Percentiles rank a stretch among this genome's conserved stretches.
Conservation (phyloP, 2,113 vertebrate genomes). For the Cyanoliseus patagonus region DNA sequence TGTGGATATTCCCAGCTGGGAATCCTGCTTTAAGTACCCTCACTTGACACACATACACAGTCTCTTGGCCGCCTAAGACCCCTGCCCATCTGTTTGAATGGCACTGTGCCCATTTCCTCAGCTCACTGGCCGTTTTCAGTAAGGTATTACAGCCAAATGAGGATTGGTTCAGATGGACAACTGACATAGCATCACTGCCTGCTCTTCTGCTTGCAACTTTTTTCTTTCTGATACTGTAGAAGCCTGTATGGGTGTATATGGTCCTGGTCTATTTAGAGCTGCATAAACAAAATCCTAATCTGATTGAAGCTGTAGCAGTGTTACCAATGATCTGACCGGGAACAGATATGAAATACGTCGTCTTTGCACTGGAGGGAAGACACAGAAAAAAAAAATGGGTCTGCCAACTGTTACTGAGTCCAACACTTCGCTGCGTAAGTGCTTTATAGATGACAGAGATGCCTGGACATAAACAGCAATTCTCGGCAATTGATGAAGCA, state of each 20-base stretch:
- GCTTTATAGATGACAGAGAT: background rate
- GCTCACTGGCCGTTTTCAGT: conserved; percentile 18
- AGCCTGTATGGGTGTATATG: background rate
- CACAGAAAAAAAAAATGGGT: background rate
- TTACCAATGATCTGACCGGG: background rate
- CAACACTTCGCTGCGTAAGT: fast-evolving
- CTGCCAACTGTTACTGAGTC: background rate
- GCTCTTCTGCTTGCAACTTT: background rate
- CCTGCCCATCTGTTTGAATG: conserved; percentile 67
- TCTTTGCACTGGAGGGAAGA: background rate
- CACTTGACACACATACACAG: conserved; percentile 43
- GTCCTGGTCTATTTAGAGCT: background rate
- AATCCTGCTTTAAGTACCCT: conserved; percentile 63
- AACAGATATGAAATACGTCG: background rate
- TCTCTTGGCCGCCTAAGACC: conserved; percentile 64
- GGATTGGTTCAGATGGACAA: background rate
- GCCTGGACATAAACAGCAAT: background rate
- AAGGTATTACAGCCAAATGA: conserved; percentile 5
- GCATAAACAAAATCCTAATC: background rate
- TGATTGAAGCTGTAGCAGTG: background rate
- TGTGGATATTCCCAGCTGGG: conserved; percentile 49
- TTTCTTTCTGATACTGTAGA: background rate
- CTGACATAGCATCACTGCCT: background rate
- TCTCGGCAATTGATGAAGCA: background rate
- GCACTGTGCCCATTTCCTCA: conserved; percentile 39